phyloP scores from a whole-genome alignment of 2,888 invertebrate species.

The Eurytoma californica region DNA sequence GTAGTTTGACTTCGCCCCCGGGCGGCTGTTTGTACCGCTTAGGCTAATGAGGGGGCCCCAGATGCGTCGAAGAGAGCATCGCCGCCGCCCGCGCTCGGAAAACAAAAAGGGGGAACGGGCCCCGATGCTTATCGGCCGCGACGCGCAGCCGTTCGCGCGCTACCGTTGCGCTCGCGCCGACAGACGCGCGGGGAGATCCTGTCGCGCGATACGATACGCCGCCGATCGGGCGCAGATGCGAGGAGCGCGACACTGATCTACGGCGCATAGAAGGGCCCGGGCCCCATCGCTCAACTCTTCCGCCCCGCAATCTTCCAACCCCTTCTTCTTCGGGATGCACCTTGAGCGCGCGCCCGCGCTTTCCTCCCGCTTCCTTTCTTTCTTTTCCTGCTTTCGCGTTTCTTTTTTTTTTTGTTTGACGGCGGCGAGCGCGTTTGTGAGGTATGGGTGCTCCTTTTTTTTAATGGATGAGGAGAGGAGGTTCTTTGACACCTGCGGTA shows the following conservation, averaged over 20 bases:
- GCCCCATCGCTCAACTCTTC: conserved; percentile 3
- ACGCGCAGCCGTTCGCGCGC: background rate
- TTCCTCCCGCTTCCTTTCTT: background rate
- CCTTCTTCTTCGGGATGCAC: background rate
- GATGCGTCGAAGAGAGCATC: conserved; percentile 58
- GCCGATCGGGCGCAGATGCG: conserved; percentile 3
- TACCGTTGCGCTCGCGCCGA: background rate
- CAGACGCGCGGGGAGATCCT: background rate
- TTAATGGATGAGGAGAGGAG: too few species aligned
- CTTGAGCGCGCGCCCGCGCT: background rate
- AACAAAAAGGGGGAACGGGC: too few species aligned
- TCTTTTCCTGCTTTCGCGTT: background rate
- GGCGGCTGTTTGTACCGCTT: conserved; percentile 70
- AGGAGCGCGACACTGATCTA: conserved; percentile 3
- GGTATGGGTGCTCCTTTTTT: background rate
- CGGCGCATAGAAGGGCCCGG: background rate
- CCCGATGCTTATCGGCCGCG: too few species aligned
- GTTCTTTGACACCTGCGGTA: too few species aligned
- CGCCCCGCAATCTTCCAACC: background rate
- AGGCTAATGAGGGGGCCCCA: conserved; percentile 72
- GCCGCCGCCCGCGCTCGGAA: background rate
- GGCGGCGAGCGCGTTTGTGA: background rate
- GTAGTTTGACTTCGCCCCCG: conserved; percentile 5
- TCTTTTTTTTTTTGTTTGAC: background rate
- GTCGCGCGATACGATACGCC: background rate